Percentiles rank a stretch among this genome's conserved stretches.
Evolutionary conservation across 2,113 vertebrate genomes (phyloP).

Genomic region (Odocoileus virginianus): DNA sequence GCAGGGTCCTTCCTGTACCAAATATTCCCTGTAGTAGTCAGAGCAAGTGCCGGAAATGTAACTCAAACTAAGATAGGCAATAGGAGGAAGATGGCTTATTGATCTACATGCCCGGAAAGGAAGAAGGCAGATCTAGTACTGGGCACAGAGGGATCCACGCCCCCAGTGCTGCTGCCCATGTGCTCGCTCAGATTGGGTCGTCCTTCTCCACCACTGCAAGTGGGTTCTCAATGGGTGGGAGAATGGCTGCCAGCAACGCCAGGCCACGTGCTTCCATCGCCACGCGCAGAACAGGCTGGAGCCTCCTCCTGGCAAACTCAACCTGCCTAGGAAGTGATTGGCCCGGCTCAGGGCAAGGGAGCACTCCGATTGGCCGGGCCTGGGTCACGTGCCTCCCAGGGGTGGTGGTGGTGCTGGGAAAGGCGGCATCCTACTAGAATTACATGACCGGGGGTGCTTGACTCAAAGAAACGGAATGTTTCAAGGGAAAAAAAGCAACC

Average conservation of each 20-base stretch:
- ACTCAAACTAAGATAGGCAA: neutral
- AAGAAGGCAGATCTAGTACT: neutral
- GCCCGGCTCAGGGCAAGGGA: accelerated
- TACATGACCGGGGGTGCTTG: neutral
- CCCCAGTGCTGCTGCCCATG: accelerated
- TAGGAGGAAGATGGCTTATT: neutral
- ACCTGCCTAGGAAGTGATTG: neutral
- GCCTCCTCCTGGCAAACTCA: neutral
- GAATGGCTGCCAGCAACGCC: neutral
- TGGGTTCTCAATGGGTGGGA: neutral
- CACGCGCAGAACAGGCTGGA: accelerated
- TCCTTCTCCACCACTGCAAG: neutral
- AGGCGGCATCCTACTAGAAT: neutral
- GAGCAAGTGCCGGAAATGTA: neutral
- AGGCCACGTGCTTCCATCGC: neutral
- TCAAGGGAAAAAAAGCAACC: neutral
- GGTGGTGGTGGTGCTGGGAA: neutral
- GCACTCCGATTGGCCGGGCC: neutral
- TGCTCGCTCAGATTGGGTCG: neutral
- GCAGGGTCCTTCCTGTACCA: neutral
- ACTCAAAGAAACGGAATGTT: neutral
- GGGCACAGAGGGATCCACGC: neutral
- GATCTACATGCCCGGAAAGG: neutral
- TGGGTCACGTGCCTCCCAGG: neutral
- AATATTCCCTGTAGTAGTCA: neutral